phyloP scores from a whole-genome alignment of 2,797 vertebrate species.

The Gorsachius magnificus region DNA sequence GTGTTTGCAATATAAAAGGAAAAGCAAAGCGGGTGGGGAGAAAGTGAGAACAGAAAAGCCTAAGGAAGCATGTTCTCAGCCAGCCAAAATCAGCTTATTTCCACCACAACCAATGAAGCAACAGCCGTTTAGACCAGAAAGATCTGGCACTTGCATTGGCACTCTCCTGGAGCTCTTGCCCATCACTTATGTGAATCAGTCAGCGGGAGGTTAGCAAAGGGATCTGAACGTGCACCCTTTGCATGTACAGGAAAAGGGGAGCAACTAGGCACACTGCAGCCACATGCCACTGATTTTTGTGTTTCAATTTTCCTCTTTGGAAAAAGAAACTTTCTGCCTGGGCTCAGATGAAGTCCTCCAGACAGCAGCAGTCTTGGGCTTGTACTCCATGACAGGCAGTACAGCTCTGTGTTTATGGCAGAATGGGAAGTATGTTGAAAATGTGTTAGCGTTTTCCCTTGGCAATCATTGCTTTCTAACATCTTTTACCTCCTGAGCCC shows the following conservation, averaged over 20 bases:
- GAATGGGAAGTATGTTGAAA: background rate
- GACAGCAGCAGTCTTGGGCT: background rate
- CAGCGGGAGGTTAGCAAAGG: background rate
- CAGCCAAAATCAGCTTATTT: background rate
- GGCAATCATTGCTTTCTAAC: background rate
- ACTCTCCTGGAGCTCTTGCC: background rate
- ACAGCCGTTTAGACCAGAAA: background rate
- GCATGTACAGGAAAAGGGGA: background rate
- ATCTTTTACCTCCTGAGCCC: background rate
- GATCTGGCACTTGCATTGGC: background rate
- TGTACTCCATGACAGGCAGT: background rate
- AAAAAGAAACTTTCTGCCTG: background rate
- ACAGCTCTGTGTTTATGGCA: background rate
- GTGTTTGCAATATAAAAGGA: background rate
- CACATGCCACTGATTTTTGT: background rate
- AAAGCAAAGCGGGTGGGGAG: background rate
- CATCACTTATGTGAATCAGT: background rate
- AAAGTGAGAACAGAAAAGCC: slow-evolving; percentile 14
- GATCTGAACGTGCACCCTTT: background rate
- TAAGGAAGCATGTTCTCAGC: background rate
- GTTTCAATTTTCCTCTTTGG: background rate
- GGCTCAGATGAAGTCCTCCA: background rate
- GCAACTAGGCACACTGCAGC: background rate
- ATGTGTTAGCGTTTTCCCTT: background rate
- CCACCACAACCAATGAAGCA: background rate